phyloP scores from a whole-genome alignment of 1,140 invertebrate genomes.

The Varroa destructor region DNA sequence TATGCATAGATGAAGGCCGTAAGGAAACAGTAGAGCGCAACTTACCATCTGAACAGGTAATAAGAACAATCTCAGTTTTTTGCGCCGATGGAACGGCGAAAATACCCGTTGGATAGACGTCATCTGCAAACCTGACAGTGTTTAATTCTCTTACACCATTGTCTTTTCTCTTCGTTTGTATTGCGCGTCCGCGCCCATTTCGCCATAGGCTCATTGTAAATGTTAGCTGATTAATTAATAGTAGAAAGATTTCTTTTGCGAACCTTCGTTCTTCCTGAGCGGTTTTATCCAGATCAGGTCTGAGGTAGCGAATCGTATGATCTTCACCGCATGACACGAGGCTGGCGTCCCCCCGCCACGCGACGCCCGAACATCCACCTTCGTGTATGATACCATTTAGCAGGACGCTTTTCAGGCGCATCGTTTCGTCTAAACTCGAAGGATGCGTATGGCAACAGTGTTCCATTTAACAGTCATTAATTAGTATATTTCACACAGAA shows the following conservation, averaged over 20 bases:
- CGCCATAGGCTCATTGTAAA: neutral
- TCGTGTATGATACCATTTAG: neutral
- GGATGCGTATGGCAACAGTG: no score
- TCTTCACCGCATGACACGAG: slow-evolving; percentile 8
- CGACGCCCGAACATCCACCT: neutral
- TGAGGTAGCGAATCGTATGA: neutral
- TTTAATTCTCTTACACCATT: neutral
- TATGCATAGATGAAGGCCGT: no score
- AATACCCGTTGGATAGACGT: slow-evolving; percentile 12
- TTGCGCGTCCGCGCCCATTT: no score
- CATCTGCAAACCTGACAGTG: slow-evolving; percentile 1
- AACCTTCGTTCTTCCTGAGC: neutral
- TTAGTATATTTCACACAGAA: no score
- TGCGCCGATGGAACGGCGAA: slow-evolving; percentile 11
- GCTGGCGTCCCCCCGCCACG: slow-evolving; percentile 2
- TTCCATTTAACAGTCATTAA: no score
- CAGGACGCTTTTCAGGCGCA: slow-evolving; percentile 10
- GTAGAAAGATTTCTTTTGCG: neutral
- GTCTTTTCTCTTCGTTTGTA: no score
- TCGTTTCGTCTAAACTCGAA: neutral
- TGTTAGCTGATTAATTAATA: neutral
- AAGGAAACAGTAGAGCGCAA: neutral
- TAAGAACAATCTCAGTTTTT: slow-evolving; percentile 19
- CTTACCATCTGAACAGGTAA: slow-evolving; percentile 14
- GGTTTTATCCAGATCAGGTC: slow-evolving; percentile 5